Evolutionary conservation across 2,113 vertebrate species (phyloP), one percentile per base, ranked within the genome.

Genomic region (Tapirus terrestris): DNA sequence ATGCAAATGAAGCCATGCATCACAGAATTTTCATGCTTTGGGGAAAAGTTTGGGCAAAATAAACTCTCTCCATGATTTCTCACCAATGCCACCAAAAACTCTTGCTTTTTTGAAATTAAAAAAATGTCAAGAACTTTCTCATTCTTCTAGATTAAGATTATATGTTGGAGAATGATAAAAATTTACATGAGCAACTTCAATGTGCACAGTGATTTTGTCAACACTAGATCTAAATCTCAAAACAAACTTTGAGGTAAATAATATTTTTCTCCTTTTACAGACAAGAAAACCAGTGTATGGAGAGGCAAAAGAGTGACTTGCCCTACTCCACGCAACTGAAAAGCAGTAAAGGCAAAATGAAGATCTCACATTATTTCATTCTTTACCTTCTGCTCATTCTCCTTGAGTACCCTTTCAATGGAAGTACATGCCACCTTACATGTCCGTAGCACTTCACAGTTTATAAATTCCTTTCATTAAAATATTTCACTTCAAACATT

Each of bases 11-110:
- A 92, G 48, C 31, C 56, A 31, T 27, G 25, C 53, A 53, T 85
- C 39, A 65, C 36, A 89, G 72, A 81, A 92, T 94, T 97, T 91
- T 93, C 65, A 93, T 56, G 60, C 53, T 58, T 95, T 72, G 8
- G 61, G 76, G 48, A 70, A 95, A n/a, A 80, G 65, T 95, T 56
- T 79, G n/a, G 17, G n/a, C 73, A 82, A 93, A 89, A 92, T 89
- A 88, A 96, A 68, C 23, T 85, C 20, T 29, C 39, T 81, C 45
- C 6, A 70, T 3, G 29, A 88, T 93, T 93, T 93, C 39, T 14
- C 5, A 45, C 36, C 9, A 56, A 39, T 4, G 13, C 8, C n/a
- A 88, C 17, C 48, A 63, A n/a, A 76, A 97, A 82, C 4, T 31
- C 33, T 61, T 82, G 29, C 20, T 92, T 48, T 83, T 82, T 75